These are phyloP conservation scores for Caracal caracal DNA, from an alignment of 2,113 vertebrate genomes.

Conservation along the genomic window DNA sequence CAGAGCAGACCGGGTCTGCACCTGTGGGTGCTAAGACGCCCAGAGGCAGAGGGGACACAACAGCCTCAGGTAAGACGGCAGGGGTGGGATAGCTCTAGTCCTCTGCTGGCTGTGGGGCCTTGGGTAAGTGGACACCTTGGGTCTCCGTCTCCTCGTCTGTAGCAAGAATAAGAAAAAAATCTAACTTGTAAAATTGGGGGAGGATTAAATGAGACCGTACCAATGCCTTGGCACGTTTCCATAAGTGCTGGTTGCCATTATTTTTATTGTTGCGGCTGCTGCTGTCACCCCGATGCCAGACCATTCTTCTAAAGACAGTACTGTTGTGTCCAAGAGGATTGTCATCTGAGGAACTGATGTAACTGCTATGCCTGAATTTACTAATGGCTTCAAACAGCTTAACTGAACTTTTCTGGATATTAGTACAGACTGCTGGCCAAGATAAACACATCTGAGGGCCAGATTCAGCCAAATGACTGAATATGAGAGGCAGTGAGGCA, in stretches of 20 bases:
- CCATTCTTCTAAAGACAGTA: accelerated
- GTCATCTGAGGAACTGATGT: neutral
- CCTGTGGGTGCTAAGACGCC: accelerated
- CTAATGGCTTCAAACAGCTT: neutral
- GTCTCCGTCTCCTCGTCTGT: neutral
- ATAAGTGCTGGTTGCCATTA: accelerated
- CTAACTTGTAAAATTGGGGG: too few species aligned
- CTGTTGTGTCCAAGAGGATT: neutral
- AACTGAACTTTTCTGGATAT: neutral
- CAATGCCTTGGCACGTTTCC: neutral
- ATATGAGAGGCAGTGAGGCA: neutral
- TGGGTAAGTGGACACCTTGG: neutral
- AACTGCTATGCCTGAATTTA: neutral
- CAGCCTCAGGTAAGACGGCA: neutral
- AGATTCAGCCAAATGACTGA: neutral
- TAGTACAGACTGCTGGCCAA: neutral
- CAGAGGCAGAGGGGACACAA: neutral
- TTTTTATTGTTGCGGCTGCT: neutral
- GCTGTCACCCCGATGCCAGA: accelerated
- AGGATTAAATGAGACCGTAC: neutral
- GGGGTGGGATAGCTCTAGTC: too few species aligned
- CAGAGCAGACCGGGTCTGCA: neutral
- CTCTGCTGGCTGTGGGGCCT: neutral
- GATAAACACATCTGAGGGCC: neutral
- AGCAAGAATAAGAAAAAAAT: neutral